Evolutionary conservation across 2,888 invertebrate species (phyloP), one percentile per base, ranked within the genome.

Genomic region (Capitulum mitella): DNA sequence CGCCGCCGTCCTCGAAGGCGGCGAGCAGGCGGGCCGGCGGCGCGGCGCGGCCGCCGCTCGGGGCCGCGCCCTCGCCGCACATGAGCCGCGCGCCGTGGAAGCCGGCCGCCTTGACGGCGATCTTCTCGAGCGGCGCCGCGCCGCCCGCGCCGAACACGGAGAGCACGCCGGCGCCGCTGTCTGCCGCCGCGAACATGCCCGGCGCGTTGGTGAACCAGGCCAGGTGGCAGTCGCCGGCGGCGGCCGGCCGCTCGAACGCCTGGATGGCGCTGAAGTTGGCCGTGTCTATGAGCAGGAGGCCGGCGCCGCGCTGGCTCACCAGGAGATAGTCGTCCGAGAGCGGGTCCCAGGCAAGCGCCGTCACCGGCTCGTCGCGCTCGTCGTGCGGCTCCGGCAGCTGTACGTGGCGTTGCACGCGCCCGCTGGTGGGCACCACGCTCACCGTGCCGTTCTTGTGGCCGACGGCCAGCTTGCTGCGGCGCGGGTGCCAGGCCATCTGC

Each of bases 131-230:
- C 26, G 43, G 74, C 43, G 64, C 64, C 16, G 64, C 64, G 64
- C 12, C 34, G 12, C 64, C 64, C 2, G 64, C 64, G 64, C 64
- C 19, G 64, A 34, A 64, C 64, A 64, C 64, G 19, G 26, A 16
- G 16, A 64, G 64, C 34, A 32, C 64, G 12, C 64, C 64, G 16
- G 46, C 29, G n/a, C 34, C 78, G 81, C 81, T 81, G 86, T 86
- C 87, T 81, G 86, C 87, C 37, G 86, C 85, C n/a, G 86, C 81
- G 82, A 87, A 87, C 84, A 87, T 85, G 48, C 87, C 87, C 1
- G 87, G 86, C 26, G 86, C 86, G 77, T 83, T 84, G 29, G 83
- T 83, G n/a, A 87, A 83, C 87, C 87, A 87, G 29, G 85, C 84
- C 34, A 86, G 79, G 29, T 14, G 29, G 32, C 75, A 75, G 75